Base-by-base conservation (phyloP, 2,797 vertebrate genomes). In the Aphelocoma californica region DNA sequence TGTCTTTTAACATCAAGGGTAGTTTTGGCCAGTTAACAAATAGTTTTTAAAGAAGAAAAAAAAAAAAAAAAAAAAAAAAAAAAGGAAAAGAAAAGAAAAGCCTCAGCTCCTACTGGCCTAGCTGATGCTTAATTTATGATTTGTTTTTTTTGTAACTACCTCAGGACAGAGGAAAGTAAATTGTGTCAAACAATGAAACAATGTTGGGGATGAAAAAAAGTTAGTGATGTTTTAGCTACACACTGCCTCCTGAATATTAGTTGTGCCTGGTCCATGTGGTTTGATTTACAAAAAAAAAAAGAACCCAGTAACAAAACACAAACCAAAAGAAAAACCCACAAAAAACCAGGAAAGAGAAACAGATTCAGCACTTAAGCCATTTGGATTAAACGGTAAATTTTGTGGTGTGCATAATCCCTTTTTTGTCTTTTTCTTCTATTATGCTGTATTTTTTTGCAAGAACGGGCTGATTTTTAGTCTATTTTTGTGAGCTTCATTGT, bases 401-500 rank as follows among this genome's bases (percentile, higher is more conserved):
- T 98, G 98, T 99, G 98, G 98, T 98, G 98, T 98, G 98, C 98
- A 98, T 98, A 98, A 97, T 97, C 95, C 90, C 89, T 98, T 97
- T 97, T 97, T 97, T 98, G 98, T 96, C 95, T 96, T 91, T 94
- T 98, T 94, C 94, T 96, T 96, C 96, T 97, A 97, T 97, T 97
- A 96, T 96, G 96, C 84, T 98, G 96, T 97, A 86, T 96, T 97
- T 97, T 95, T 97, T 97, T 96, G 98, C 98, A 97, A 98, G 96
- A 97, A 98, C 96, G 97, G 97, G 98, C 98, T 97, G 97, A 97
- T 98, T 98, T 97, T 98, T 98, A 98, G 97, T 98, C 97, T 98
- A 97, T 98, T 98, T 97, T 98, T 98, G 98, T 99, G 98, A 98
- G 97, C 98, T 98, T 98, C 95, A 97, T 98, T 98, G 98, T 98